A percentile compares a stretch with the other conserved stretches of the same genome.
These are phyloP conservation scores for Lissonota sp. DNA, from an alignment of 2,888 invertebrate genomes.

Conservation along the genomic window DNA sequence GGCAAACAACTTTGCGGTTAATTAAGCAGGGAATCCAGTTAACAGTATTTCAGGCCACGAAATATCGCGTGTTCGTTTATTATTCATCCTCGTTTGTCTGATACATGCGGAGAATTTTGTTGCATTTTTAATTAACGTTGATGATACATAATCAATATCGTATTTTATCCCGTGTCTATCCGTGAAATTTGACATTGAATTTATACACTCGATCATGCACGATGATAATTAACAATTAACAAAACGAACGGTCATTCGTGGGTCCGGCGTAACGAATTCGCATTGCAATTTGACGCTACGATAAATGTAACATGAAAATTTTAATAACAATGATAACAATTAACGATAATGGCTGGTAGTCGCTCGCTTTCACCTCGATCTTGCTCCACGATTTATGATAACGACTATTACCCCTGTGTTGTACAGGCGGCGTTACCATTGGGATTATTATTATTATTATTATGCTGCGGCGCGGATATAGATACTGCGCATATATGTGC, in stretches of 20 bases:
- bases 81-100: constrained; percentile 4
- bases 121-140: no score
- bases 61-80: constrained; percentile 34
- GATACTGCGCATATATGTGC: constrained; percentile 4
- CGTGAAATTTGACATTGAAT: no score
- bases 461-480: constrained; percentile 25
- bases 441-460: constrained; percentile 21
- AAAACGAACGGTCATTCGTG: background rate
- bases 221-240: background rate
- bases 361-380: constrained; percentile 50
- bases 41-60: constrained; percentile 72
- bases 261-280: background rate
- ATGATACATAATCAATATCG: no score
- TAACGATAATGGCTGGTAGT: constrained; percentile 33
- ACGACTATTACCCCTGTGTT: constrained; percentile 46
- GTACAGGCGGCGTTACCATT: constrained; percentile 41
- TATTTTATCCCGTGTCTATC: no score
- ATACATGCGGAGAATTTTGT: background rate
- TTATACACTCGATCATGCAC: no score
- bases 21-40: constrained; percentile 79
- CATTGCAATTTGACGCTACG: constrained; percentile 7
- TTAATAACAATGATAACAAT: constrained; percentile 34
- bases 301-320: constrained; percentile 3
- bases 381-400: constrained; percentile 56
- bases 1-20: constrained; percentile 77